Base-by-base conservation (phyloP, 2,113 vertebrate species). In the Strigops habroptila region DNA sequence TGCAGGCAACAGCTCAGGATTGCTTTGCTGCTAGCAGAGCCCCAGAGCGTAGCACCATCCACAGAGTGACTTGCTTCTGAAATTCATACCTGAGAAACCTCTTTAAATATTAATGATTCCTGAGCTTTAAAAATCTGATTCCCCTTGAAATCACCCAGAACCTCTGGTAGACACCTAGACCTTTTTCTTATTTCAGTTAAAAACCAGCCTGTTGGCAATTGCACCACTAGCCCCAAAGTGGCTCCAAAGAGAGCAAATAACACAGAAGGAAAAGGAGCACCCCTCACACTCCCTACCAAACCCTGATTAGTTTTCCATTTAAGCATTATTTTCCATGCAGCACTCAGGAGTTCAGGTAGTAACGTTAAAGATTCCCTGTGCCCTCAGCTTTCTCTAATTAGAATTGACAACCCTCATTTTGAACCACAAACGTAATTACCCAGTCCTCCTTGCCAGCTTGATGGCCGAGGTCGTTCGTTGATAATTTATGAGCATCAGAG, bases 341-440 rank as follows among this genome's bases (percentile, higher is more conserved):
- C 49, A 52, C 64, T 85, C 4, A 0, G 55, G 86, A 88, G 78
- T 90, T 96, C 93, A 91, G 88, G 90, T 89, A 93, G 76, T 49
- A 91, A 88, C 95, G 96, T 96, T 86, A 95, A 96, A 95, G 94
- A 96, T 96, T 97, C 95, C 75, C 90, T 83, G 90, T 90, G 95
- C 91, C 94, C 95, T 91, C 95, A 70, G 81, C 81, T 96, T 97
- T 91, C 88, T 95, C 95, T 96, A 94, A 96, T 97, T 97, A 97
- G 96, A 97, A 97, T 91, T 97, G 96, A 97, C 95, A 97, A 84
- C 70, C 52, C 91, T 96, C 94, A 90, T 97, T 97, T 96, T 97
- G 91, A 97, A 86, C 95, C 93, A 95, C 96, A 97, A 97, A 97
- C 94, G 94, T 96, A 97, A 97, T 97, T 96, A 96, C 95, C 86